Conservation (phyloP, 2,888 invertebrate species). For the Noctua janthina region DNA sequence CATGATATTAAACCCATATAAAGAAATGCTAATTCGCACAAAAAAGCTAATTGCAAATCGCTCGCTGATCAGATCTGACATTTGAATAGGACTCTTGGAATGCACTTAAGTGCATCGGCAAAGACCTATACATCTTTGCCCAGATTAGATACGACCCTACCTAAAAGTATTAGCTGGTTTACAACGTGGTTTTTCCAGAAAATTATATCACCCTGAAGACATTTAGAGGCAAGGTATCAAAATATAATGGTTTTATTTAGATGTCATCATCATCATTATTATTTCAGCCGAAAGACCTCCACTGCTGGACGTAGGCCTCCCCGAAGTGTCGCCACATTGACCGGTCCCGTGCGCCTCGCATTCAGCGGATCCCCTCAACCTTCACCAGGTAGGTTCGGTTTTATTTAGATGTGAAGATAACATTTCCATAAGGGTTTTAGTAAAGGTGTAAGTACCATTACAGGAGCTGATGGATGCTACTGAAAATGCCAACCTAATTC, state of each 20-base stretch:
- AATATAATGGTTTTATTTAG: too few species aligned
- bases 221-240: neutral
- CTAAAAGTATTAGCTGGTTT: neutral
- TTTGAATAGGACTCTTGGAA: constrained; percentile 37
- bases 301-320: too few species aligned
- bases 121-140: constrained; percentile 34
- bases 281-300: too few species aligned
- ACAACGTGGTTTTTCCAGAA: constrained; percentile 21
- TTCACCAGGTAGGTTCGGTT: neutral
- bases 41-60: constrained; percentile 39
- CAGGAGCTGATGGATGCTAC: too few species aligned
- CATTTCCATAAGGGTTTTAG: neutral
- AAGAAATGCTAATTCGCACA: constrained; percentile 29
- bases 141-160: constrained; percentile 39
- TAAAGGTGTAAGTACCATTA: neutral
- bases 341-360: too few species aligned
- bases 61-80: constrained; percentile 37
- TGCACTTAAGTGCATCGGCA: constrained; percentile 41
- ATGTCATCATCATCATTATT: too few species aligned
- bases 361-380: too few species aligned
- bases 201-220: constrained; percentile 4
- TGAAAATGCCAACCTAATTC: too few species aligned
- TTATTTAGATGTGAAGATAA: neutral
- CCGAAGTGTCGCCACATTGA: too few species aligned
- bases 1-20: constrained; percentile 3